Evolutionary conservation across 2,113 vertebrate species (phyloP), one percentile per base, ranked within the genome.

Genomic region (Campylorhamphus procurvoides): DNA sequence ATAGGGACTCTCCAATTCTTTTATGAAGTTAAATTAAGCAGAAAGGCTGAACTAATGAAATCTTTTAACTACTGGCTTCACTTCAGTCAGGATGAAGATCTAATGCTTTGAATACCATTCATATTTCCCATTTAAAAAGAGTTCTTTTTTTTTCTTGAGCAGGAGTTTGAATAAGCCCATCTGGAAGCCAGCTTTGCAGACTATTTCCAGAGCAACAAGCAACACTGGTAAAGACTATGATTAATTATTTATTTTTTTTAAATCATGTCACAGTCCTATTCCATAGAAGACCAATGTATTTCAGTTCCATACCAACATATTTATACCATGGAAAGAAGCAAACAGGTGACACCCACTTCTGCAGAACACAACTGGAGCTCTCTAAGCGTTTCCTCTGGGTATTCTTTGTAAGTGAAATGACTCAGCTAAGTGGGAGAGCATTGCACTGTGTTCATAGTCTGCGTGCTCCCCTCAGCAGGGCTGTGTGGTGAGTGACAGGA

Each of bases 331-430:
- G 49, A 56, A 74, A 89, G 44, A 77, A 89, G 66, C 52, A 27
- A 93, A 84, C 60, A 72, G 56, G 73, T 89, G 87, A 84, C 81
- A 72, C 47, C 22, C 64, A 92, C 56, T 95, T 96, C 94, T 95
- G 89, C 94, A 94, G 86, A 94, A 94, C 42, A 60, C 14, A 3
- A 49, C 40, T 56, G 66, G 52, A 89, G 56, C 68, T 81, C 85
- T 95, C 50, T 84, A 92, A 95, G 39, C 40, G 74, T 63, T 95
- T 96, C 93, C 93, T 91, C 42, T 78, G 72, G 82, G 52, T 86
- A 28, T 92, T 95, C 95, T 95, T 42, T 75, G 84, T 87, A 96
- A 94, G 62, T 44, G 29, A 92, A 89, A 74, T 94, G 89, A 94
- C 77, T 96, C 95, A 97, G 83, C 93, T 40, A 37, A 55, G 47